These are phyloP conservation scores for Apomyelois bistriatella DNA, from an alignment of 2,888 invertebrate genomes.

Conservation along the genomic window DNA sequence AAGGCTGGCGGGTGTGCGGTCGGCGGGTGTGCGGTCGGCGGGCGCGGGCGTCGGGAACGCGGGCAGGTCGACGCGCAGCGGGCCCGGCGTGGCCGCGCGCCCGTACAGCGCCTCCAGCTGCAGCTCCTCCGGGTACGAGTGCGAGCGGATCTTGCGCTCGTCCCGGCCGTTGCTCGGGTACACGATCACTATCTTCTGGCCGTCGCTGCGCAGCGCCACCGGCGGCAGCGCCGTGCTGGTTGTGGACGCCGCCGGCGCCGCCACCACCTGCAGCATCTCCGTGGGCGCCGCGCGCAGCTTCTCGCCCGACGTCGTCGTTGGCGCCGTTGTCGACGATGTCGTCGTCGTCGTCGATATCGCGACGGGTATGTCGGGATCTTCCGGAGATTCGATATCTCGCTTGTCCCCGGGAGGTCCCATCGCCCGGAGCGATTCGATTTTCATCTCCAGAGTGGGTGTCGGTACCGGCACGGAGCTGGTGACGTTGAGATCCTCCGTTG, in stretches of 20 bases:
- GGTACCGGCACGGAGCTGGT: conserved; percentile 62
- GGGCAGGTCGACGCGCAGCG: conserved; percentile 78
- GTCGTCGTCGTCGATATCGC: conserved; percentile 45
- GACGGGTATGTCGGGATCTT: conserved; percentile 59
- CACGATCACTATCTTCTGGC: conserved; percentile 72
- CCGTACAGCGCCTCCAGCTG: conserved; percentile 71
- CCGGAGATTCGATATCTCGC: conserved; percentile 59
- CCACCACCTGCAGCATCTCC: conserved; percentile 61
- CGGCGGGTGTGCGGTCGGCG: conserved; percentile 39
- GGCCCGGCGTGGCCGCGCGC: conserved; percentile 54
- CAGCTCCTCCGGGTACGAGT: conserved; percentile 71
- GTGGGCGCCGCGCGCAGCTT: conserved; percentile 53
- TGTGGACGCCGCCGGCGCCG: conserved; percentile 52
- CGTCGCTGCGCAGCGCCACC: conserved; percentile 60
- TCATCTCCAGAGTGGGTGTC: conserved; percentile 74
- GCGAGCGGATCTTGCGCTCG: conserved; percentile 71
- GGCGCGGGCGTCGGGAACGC: conserved; percentile 74
- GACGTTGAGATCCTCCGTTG: conserved; percentile 67
- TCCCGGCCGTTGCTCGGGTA: conserved; percentile 75
- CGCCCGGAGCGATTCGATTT: conserved; percentile 63
- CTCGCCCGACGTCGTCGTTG: conserved; percentile 44
- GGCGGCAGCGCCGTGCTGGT: conserved; percentile 70
- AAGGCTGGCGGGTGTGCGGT: conserved; percentile 82
- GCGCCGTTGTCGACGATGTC: conserved; percentile 36
- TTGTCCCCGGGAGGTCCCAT: conserved; percentile 69